A percentile compares a stretch with the other conserved stretches of the same genome.
Conservation (phyloP, 2,113 vertebrate species). For the Melanostigma gelatinosum region DNA sequence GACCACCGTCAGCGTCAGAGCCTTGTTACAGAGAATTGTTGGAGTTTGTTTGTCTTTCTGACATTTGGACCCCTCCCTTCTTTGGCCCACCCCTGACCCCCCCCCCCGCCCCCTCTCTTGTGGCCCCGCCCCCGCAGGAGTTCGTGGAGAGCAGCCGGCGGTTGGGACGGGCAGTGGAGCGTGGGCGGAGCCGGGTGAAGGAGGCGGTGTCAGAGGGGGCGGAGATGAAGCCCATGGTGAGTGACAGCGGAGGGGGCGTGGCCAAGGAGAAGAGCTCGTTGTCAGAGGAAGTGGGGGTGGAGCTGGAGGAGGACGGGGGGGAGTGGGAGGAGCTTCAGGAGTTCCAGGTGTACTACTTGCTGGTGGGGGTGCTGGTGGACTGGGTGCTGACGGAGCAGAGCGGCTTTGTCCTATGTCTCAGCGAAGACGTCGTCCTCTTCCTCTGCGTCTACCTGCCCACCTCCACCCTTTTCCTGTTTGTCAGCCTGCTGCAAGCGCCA, state of each 20-base stretch:
- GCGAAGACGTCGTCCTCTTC: slow-evolving; percentile 94
- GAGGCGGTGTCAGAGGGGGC: slow-evolving; percentile 87
- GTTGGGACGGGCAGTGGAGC: slow-evolving; percentile 88
- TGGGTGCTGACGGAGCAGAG: slow-evolving; percentile 89
- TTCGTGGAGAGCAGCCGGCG: slow-evolving; percentile 96
- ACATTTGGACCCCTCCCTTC: slow-evolving; percentile 29
- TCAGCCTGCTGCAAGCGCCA: slow-evolving; percentile 88
- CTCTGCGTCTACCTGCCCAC: slow-evolving; percentile 94
- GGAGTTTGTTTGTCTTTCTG: background rate
- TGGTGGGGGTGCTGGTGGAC: slow-evolving; percentile 93
- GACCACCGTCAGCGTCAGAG: no score
- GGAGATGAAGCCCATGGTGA: slow-evolving; percentile 98
- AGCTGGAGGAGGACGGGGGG: slow-evolving; percentile 72
- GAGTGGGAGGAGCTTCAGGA: slow-evolving; percentile 90
- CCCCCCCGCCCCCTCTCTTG: slow-evolving; percentile 28
- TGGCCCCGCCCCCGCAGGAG: slow-evolving; percentile 85
- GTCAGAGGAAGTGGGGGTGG: slow-evolving; percentile 71
- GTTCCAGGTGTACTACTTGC: slow-evolving; percentile 95
- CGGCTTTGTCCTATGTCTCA: slow-evolving; percentile 88
- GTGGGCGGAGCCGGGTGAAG: slow-evolving; percentile 87
- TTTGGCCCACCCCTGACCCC: background rate
- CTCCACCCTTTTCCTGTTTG: slow-evolving; percentile 91
- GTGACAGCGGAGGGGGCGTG: slow-evolving; percentile 83
- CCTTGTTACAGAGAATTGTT: background rate
- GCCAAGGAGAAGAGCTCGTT: slow-evolving; percentile 25